Conservation (phyloP, 2,888 invertebrate species). For the Ormyrus rosae region DNA sequence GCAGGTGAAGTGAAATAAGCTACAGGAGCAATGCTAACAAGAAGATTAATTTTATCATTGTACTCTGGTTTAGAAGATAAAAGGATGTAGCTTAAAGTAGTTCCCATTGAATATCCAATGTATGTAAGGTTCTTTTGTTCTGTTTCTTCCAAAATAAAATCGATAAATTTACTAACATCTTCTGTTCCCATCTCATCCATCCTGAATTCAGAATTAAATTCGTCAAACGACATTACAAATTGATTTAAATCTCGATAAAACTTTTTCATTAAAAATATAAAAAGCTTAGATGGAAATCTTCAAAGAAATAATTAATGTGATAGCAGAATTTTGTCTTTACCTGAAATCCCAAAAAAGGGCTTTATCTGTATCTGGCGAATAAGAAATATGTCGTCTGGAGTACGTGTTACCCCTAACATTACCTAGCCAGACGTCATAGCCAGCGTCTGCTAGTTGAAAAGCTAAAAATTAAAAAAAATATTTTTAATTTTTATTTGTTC, state of each 20-base stretch:
- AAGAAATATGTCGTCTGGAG: conserved; percentile 2
- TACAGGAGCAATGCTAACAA: conserved; percentile 63
- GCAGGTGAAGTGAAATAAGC: conserved; percentile 5
- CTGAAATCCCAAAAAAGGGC: conserved; percentile 15
- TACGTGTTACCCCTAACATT: conserved; percentile 24
- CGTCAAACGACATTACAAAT: background rate
- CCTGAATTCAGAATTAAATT: background rate
- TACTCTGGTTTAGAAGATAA: conserved; percentile 83
- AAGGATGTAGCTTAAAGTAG: conserved; percentile 83
- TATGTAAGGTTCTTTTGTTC: conserved; percentile 75
- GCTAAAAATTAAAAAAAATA: background rate
- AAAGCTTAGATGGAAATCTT: too few relatives aligned
- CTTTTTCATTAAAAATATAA: background rate
- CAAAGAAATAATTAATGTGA: background rate
- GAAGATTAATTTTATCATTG: conserved; percentile 81
- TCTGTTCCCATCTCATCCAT: conserved; percentile 4
- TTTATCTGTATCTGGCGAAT: background rate
- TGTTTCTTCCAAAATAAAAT: background rate
- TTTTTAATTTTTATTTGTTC: too few relatives aligned
- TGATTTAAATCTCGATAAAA: background rate
- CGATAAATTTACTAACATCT: conserved; percentile 8
- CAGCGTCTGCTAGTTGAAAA: conserved; percentile 14
- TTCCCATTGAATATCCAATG: conserved; percentile 95
- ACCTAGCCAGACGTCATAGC: conserved; percentile 28
- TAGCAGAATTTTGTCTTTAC: background rate